These are phyloP conservation scores for Myotis brandtii DNA, from an alignment of 2,113 vertebrate genomes.

Conservation along the genomic window DNA sequence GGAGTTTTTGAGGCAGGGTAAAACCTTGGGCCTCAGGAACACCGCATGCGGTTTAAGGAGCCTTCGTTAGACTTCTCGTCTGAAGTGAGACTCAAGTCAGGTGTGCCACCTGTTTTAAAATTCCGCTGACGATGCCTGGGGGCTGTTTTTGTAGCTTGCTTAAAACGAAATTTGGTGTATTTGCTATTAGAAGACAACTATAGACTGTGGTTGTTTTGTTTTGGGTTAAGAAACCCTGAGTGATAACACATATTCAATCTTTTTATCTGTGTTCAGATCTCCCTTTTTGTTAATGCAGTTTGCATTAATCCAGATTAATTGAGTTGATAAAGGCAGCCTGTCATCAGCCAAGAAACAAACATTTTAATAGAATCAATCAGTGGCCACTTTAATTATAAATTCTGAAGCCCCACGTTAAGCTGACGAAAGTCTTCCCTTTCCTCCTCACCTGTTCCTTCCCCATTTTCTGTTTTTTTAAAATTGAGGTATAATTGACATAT, in stretches of 20 bases:
- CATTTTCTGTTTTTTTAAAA: neutral
- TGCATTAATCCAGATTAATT: constrained; percentile 27
- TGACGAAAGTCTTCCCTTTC: neutral
- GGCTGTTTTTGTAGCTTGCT: neutral
- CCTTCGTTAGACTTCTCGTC: neutral
- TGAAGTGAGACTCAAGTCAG: neutral
- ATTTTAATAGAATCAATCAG: constrained; percentile 36
- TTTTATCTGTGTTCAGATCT: neutral
- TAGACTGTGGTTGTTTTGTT: neutral
- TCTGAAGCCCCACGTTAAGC: neutral
- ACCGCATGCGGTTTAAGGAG: neutral
- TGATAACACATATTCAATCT: neutral
- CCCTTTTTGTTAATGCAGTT: neutral
- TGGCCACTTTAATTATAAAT: neutral
- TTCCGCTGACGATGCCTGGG: neutral
- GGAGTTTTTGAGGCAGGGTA: neutral
- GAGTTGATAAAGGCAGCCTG: neutral
- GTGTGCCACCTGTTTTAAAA: neutral
- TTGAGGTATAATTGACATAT: neutral
- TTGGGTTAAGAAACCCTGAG: neutral
- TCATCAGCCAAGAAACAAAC: neutral
- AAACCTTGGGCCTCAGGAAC: neutral
- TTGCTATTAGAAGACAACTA: neutral
- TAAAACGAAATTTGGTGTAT: neutral
- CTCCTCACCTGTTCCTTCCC: constrained; percentile 50